phyloP scores from a whole-genome alignment of 2,797 vertebrate species.

The Coracias cyanogaster region DNA sequence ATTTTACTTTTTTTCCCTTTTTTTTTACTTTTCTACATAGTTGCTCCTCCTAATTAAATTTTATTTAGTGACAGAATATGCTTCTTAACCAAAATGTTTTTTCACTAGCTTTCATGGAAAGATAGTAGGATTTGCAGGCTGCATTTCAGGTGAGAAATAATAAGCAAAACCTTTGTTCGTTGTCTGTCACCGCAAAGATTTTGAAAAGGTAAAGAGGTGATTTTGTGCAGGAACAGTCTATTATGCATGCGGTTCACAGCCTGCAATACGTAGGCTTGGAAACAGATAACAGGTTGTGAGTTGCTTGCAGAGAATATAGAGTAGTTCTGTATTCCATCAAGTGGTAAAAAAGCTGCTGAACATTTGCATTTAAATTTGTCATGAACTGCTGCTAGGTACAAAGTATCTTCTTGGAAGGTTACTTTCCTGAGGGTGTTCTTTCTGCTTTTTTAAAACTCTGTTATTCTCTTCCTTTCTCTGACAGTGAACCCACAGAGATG shows the following conservation, averaged over 20 bases:
- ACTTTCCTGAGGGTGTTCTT: background rate
- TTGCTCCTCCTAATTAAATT: background rate
- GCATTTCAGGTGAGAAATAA: background rate
- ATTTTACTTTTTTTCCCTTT: background rate
- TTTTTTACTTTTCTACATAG: background rate
- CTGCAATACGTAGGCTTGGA: slow-evolving; percentile 20
- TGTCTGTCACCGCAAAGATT: background rate
- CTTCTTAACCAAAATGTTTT: background rate
- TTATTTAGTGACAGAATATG: background rate
- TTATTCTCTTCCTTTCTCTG: background rate
- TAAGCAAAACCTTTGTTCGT: background rate
- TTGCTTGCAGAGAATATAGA: slow-evolving; percentile 25
- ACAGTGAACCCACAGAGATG: background rate
- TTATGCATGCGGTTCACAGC: slow-evolving; percentile 16
- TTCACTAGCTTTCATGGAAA: background rate
- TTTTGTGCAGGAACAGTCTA: background rate
- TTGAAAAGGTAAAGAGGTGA: background rate
- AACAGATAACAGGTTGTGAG: slow-evolving; percentile 24
- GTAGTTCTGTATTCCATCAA: slow-evolving; percentile 7
- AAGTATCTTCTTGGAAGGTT: background rate
- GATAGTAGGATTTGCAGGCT: background rate
- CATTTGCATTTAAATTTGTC: slow-evolving; percentile 56
- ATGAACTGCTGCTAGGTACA: background rate
- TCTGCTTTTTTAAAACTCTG: background rate
- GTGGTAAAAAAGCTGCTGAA: slow-evolving; percentile 1